A percentile compares a stretch with the other conserved stretches of the same genome.
These are phyloP conservation scores for Cyprinella venusta DNA, from an alignment of 2,797 vertebrate species.

Conservation along the genomic window DNA sequence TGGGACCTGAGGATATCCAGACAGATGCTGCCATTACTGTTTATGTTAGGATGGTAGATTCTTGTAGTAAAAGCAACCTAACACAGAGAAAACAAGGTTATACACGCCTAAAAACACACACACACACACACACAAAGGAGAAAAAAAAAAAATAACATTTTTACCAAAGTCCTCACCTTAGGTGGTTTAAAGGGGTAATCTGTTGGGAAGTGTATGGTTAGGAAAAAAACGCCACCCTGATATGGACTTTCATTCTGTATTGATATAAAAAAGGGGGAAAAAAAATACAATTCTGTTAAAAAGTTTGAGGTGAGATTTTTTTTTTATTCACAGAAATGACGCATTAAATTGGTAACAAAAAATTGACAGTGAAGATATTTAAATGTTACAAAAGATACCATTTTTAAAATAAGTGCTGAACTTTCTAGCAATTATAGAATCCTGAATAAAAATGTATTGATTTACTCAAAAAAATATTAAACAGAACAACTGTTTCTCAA, in stretches of 20 bases:
- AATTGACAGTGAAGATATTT: not conserved
- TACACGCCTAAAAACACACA: not conserved
- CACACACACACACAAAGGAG: not conserved
- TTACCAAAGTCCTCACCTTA: constrained; percentile 70
- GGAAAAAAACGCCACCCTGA: constrained; percentile 85
- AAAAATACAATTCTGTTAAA: not conserved
- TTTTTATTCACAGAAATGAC: not conserved
- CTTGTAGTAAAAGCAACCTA: constrained; percentile 92
- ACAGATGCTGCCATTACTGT: constrained; percentile 83
- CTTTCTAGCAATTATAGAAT: not conserved
- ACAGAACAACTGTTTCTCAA: not conserved
- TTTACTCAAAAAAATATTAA: not conserved
- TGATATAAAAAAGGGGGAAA: constrained; percentile 38
- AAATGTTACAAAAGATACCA: not conserved
- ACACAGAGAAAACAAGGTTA: not conserved
- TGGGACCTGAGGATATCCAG: constrained; percentile 91
- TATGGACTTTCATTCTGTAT: constrained; percentile 82
- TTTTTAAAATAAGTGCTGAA: not conserved
- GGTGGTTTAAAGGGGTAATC: constrained; percentile 88
- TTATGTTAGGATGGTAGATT: constrained; percentile 89
- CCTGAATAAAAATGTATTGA: not conserved
- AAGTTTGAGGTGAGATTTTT: not conserved
- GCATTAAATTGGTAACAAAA: not conserved
- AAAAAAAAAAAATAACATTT: not conserved
- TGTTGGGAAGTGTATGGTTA: constrained; percentile 87